phyloP scores from a whole-genome alignment of 2,888 invertebrate genomes.

The Coelopa pilipes region DNA sequence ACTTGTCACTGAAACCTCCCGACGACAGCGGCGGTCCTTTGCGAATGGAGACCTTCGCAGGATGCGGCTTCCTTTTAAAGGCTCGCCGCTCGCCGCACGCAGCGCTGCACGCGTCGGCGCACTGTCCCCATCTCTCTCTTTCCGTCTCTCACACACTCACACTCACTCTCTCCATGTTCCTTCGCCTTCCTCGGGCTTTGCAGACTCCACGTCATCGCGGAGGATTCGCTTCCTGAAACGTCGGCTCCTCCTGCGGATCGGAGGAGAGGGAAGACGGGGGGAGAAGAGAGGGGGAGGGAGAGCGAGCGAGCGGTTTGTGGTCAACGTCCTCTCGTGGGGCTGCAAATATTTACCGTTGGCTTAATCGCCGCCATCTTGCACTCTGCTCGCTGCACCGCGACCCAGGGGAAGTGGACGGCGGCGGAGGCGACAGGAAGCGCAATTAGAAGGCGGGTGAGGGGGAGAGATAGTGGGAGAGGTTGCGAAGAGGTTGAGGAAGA shows the following conservation, averaged over 20 bases:
- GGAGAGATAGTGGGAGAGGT: background rate
- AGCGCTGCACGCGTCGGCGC: constrained; percentile 44
- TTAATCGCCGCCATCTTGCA: background rate
- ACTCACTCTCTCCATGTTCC: background rate
- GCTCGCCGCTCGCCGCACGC: constrained; percentile 42
- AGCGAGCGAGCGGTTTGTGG: background rate
- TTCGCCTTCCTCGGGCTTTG: background rate
- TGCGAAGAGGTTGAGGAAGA: background rate
- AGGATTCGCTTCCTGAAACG: background rate
- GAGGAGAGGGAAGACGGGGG: no score
- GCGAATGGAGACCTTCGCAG: constrained; percentile 59
- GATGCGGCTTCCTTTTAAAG: constrained; percentile 61
- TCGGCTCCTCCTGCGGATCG: background rate
- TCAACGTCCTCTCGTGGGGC: constrained; percentile 8
- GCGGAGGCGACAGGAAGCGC: background rate
- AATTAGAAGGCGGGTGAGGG: background rate
- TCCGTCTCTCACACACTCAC: background rate
- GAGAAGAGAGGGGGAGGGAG: no score
- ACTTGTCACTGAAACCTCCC: constrained; percentile 27
- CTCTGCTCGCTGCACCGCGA: background rate
- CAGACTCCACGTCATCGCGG: background rate
- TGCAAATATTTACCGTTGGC: background rate
- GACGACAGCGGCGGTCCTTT: constrained; percentile 52
- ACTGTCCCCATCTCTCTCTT: background rate
- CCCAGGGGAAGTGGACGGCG: background rate